phyloP scores from a whole-genome alignment of 2,888 invertebrate species.

The Drosophila cognata region DNA sequence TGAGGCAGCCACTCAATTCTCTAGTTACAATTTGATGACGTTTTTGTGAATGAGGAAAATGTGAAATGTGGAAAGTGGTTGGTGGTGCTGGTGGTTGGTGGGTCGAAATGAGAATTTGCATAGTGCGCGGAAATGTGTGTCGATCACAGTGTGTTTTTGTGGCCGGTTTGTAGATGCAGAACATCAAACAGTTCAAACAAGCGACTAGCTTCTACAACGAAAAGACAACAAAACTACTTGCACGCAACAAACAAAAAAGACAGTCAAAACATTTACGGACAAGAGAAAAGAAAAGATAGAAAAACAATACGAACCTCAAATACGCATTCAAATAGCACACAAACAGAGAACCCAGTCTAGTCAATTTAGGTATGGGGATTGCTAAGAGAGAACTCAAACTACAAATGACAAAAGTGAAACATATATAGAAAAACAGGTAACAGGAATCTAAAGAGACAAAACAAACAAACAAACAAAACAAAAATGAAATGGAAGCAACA shows the following conservation, averaged over 20 bases:
- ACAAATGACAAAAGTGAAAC: constrained; percentile 55
- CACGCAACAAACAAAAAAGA: constrained; percentile 8
- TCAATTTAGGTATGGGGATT: constrained; percentile 81
- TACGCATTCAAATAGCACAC: constrained; percentile 53
- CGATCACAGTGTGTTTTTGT: constrained; percentile 75
- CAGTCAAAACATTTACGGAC: constrained; percentile 27
- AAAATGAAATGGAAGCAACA: constrained; percentile 66
- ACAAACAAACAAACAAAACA: constrained; percentile 29
- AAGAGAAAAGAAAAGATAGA: constrained; percentile 7
- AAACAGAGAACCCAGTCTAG: constrained; percentile 81
- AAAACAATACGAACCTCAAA: constrained; percentile 66
- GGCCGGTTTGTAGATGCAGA: constrained; percentile 46
- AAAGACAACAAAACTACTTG: constrained; percentile 7
- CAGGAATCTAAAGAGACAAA: constrained; percentile 28
- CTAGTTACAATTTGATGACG: constrained; percentile 18
- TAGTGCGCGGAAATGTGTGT: constrained; percentile 54
- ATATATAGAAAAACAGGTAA: constrained; percentile 27
- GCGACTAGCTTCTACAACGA: constrained; percentile 37
- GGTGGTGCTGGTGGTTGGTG: constrained; percentile 24
- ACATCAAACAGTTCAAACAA: constrained; percentile 7
- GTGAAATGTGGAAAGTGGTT: constrained; percentile 26
- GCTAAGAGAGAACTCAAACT: constrained; percentile 29
- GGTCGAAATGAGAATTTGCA: constrained; percentile 59
- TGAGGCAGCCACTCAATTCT: constrained; percentile 28
- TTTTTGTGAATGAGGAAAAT: constrained; percentile 9